A percentile compares a stretch with the other conserved stretches of the same genome.
phyloP scores from a whole-genome alignment of 2,888 invertebrate genomes.

The Melanotus villosus region DNA sequence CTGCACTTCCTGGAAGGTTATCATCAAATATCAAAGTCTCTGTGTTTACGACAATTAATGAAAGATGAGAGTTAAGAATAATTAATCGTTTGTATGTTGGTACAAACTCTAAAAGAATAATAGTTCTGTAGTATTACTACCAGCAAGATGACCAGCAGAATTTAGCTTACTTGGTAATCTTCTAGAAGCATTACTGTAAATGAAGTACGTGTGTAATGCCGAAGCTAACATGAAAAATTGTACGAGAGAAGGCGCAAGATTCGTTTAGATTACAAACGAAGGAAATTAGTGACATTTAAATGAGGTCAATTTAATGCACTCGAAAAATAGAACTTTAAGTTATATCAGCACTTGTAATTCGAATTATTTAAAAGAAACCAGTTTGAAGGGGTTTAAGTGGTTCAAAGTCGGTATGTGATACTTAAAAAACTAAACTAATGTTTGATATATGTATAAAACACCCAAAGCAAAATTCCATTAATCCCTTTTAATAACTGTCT shows the following conservation, averaged over 20 bases:
- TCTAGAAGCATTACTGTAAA: not conserved
- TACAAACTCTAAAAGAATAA: too few relatives aligned
- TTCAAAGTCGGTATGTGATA: not conserved
- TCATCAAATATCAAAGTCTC: too few relatives aligned
- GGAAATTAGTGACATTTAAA: conserved; percentile 41
- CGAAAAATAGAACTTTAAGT: conserved; percentile 30
- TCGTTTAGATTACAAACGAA: conserved; percentile 27
- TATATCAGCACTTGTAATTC: too few relatives aligned
- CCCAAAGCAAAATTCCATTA: too few relatives aligned
- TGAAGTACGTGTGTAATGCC: not conserved
- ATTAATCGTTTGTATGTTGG: too few relatives aligned
- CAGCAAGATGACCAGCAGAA: too few relatives aligned
- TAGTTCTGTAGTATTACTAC: too few relatives aligned
- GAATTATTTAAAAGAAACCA: too few relatives aligned
- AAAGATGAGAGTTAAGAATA: too few relatives aligned
- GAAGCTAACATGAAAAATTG: not conserved
- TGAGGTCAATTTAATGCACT: conserved; percentile 40
- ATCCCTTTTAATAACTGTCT: too few relatives aligned
- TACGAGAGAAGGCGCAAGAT: conserved; percentile 25
- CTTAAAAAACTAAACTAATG: not conserved
- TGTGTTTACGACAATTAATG: too few relatives aligned
- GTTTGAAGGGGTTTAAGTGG: conserved; percentile 19
- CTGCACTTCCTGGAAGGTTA: too few relatives aligned
- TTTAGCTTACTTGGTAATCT: not conserved
- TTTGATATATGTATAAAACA: not conserved